Base-by-base conservation (phyloP, 2,888 invertebrate genomes). In the Metellina segmentata region DNA sequence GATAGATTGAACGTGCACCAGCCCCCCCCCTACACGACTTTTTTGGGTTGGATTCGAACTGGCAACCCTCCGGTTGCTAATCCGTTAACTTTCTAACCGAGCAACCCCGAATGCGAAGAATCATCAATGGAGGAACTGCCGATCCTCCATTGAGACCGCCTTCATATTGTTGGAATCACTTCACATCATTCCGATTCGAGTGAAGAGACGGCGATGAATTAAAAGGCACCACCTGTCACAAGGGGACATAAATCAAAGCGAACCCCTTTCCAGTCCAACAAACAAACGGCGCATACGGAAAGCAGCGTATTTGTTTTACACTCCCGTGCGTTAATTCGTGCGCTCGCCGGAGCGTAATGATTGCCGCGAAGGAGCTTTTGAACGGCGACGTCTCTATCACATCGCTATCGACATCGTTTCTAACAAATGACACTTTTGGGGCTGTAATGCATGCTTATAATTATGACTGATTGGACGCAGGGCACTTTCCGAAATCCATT, bases 241-340 rank as follows among this genome's bases (percentile, higher is more conserved):
- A 34, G 34, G 34, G 34, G 34, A 34, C 1, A 34, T 34, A 34
- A 34, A 34, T 34, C 1, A 34, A 34, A 34, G 20, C 72, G 20
- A 8, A 69, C 11, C 61, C 48, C 7, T n/a, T 71, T 82, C 82
- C 82, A 20, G 51, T 72, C 71, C 82, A 51, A 8, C 61, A 51
- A 77, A 51, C 77, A 77, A n/a, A 52, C 19, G 77, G 77, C 49
- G 16, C 49, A 77, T 6, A 75, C 75, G 53, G 52, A 20, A 74
- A 82, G 81, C 13, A 69, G 19, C 69, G 81, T 81, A 88, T 88
- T 88, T 88, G 78, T 89, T 89, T 85, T 83, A 79, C 83, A 89
- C 83, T 85, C 83, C 77, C 85, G 52, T 89, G 89, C 83, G 83
- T 85, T 89, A 89, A 89, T 89, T 89, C 79, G 61, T 78, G 48